Evolutionary conservation across 1,140 invertebrate genomes (phyloP), one percentile per base, ranked within the genome.

Genomic region (Drosophila jambulina): DNA sequence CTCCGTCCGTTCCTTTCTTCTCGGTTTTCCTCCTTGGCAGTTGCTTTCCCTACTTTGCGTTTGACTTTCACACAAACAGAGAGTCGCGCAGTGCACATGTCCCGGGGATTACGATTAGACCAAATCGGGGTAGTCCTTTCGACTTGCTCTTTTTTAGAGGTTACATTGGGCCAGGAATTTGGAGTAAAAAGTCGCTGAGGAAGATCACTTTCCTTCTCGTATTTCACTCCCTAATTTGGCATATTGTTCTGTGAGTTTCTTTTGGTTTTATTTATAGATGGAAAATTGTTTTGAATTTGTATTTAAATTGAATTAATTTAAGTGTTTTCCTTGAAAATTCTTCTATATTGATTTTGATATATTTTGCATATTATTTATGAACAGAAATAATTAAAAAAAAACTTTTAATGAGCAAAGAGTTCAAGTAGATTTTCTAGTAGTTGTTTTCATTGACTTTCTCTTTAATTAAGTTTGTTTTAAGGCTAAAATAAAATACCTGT

Each of bases 31-130:
- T 75, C 53, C 51, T 74, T 65, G 76, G 58, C 62, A 80, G 63
- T 78, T 77, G 70, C 70, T 74, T 74, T 74, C 70, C 70, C 68
- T 74, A 74, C 63, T 77, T 58, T 77, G 78, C 75, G 69, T 80
- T 85, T 80, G 83, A 88, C 84, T 88, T 88, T 87, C 84, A 87
- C 84, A 88, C 77, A 80, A 80, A 87, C 70, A 75, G 62, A 63
- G 59, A 25, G 34, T 19, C 10, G 63, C 65, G 57, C 65, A 75
- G 54, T 82, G 84, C 84, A 83, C 84, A 87, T 88, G 80, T 83
- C 71, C 68, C 63, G 72, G 74, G 78, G 80, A 80, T 88, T 88
- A 81, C 62, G 27, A 65, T 79, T 64, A 58, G 61, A 62, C 40
- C 34, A 25, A 58, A 27, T 38, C 38, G 19, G 53, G 63, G 63